A percentile compares a stretch with the other conserved stretches of the same genome.
Conservation (phyloP, 2,888 invertebrate genomes). For the Oscheius myriophilus region DNA sequence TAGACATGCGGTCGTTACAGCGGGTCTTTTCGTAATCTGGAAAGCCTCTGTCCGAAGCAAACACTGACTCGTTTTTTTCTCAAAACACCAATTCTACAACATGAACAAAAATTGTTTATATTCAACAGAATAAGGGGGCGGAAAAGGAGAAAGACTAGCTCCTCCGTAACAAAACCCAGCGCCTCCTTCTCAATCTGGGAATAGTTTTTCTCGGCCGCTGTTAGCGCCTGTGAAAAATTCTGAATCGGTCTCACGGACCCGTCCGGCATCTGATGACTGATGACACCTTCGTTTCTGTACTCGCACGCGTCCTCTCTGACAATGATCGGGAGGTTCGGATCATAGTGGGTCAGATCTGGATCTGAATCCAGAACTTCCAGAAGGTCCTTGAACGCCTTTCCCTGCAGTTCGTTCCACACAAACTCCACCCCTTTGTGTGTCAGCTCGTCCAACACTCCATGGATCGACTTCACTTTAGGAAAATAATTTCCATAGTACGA, state of each 20-base stretch:
- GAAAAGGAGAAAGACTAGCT: too few relatives aligned
- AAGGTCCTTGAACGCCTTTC: conserved; percentile 14
- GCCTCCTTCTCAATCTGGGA: conserved; percentile 72
- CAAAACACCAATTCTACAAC: too few relatives aligned
- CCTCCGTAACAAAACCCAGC: conserved; percentile 69
- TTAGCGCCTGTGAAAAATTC: conserved; percentile 53
- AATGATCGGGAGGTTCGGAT: conserved; percentile 32
- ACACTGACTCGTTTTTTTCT: too few relatives aligned
- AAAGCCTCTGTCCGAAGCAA: too few relatives aligned
- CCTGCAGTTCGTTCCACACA: conserved; percentile 13
- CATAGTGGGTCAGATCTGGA: conserved; percentile 41
- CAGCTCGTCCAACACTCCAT: too few relatives aligned
- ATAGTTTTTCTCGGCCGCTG: conserved; percentile 70
- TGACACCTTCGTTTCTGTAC: conserved; percentile 49
- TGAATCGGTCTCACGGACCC: conserved; percentile 49
- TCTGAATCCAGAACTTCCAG: conserved; percentile 6
- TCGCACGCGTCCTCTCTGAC: conserved; percentile 46
- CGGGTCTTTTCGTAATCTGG: too few relatives aligned
- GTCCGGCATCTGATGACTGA: conserved; percentile 54
- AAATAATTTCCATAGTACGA: conserved; percentile 39
- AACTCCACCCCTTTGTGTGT: conserved; percentile 29
- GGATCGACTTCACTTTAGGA: conserved; percentile 19
- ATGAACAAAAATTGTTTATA: too few relatives aligned
- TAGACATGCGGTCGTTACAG: too few relatives aligned
- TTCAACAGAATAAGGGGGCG: too few relatives aligned